phyloP scores from a whole-genome alignment of 1,140 invertebrate species.

The Colletes gigas region DNA sequence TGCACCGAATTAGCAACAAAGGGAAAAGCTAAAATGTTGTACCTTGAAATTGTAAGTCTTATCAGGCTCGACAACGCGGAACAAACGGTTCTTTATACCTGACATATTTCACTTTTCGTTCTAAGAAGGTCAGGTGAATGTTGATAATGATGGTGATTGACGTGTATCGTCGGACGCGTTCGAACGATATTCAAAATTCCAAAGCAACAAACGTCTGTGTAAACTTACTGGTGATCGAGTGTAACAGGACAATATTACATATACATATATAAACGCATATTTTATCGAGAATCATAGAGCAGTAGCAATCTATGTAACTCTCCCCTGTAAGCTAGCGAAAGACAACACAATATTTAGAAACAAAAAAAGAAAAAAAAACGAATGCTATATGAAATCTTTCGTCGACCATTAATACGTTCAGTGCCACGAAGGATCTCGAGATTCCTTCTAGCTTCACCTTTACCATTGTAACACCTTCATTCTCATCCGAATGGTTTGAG shows the following conservation, averaged over 20 bases:
- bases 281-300: conserved; percentile 38
- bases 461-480: too few relatives aligned
- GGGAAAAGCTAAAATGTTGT: background rate
- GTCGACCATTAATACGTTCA: conserved; percentile 17
- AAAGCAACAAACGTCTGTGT: conserved; percentile 13
- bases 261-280: conserved; percentile 44
- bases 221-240: conserved; percentile 68
- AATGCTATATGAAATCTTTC: conserved; percentile 15
- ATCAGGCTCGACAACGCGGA: background rate
- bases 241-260: conserved; percentile 75
- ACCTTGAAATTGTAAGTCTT: background rate
- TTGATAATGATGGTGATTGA: background rate
- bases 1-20: background rate
- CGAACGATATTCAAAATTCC: background rate
- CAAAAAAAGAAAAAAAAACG: background rate
- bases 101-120: background rate
- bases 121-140: background rate
- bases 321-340: conserved; percentile 29
- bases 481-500: too few relatives aligned
- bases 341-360: background rate
- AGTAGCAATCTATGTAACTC: conserved; percentile 39
- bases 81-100: background rate
- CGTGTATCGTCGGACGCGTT: background rate
- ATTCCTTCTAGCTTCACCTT: background rate
- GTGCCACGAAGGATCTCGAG: background rate